Conservation (phyloP, 2,888 invertebrate species). For the Gari tellinella region DNA sequence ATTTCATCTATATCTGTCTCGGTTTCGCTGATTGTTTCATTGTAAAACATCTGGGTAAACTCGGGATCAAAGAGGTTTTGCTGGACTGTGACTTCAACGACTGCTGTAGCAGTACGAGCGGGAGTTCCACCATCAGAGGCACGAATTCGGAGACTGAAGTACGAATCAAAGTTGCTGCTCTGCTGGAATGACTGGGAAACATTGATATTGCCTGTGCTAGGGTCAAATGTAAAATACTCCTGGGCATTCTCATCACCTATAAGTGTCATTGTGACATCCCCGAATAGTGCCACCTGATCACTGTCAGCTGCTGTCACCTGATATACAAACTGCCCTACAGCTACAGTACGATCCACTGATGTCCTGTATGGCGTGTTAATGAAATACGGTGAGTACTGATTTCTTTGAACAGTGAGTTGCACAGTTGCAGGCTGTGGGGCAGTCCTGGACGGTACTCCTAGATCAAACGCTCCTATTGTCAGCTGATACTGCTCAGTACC, state of each 20-base stretch:
- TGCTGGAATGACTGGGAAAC: constrained; percentile 65
- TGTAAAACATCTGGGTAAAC: constrained; percentile 50
- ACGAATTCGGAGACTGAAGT: constrained; percentile 73
- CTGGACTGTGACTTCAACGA: constrained; percentile 65
- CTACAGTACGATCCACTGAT: constrained; percentile 30
- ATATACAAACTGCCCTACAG: constrained; percentile 40
- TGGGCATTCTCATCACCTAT: constrained; percentile 71
- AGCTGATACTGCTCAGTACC: constrained; percentile 22
- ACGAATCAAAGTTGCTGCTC: constrained; percentile 13
- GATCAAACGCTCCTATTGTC: constrained; percentile 63
- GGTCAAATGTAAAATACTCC: constrained; percentile 71
- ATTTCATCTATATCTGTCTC: constrained; percentile 54
- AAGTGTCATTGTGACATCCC: constrained; percentile 54
- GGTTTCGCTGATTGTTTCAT: constrained; percentile 64
- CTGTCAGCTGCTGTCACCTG: constrained; percentile 44
- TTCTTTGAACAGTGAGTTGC: constrained; percentile 59
- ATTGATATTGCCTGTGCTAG: constrained; percentile 61
- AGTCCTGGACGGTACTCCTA: constrained; percentile 51
- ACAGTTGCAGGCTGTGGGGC: constrained; percentile 54
- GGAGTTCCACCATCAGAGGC: constrained; percentile 77
- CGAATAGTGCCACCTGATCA: constrained; percentile 62
- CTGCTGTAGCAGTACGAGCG: constrained; percentile 64
- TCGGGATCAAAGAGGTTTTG: constrained; percentile 67
- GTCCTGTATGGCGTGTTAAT: constrained; percentile 34
- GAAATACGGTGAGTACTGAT: constrained; percentile 52